phyloP scores from a whole-genome alignment of 2,113 vertebrate genomes.

The Lucifuga dentata region DNA sequence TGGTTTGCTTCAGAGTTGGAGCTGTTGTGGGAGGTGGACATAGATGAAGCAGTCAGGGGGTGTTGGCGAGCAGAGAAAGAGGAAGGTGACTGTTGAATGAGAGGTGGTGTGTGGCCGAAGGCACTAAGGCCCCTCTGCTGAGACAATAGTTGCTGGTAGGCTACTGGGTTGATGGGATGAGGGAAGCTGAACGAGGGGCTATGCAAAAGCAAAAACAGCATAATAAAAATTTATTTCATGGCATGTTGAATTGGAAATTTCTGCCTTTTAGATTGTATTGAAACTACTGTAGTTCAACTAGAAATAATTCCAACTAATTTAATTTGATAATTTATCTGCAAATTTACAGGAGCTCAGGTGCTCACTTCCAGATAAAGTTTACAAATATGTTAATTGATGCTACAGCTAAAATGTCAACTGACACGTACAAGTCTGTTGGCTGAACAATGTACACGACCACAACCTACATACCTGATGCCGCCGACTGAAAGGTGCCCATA shows the following conservation, averaged over 20 bases:
- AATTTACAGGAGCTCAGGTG: neutral
- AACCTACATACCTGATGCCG: constrained; percentile 89
- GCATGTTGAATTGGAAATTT: neutral
- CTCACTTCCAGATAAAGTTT: no score
- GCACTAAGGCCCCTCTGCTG: constrained; percentile 93
- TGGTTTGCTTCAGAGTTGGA: constrained; percentile 84
- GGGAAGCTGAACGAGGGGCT: constrained; percentile 96
- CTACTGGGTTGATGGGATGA: constrained; percentile 93
- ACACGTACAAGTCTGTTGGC: no score
- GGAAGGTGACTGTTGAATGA: constrained; percentile 89
- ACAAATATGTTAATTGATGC: no score
- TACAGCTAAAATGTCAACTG: neutral
- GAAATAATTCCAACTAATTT: neutral
- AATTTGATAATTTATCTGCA: no score
- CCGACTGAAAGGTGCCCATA: constrained; percentile 97
- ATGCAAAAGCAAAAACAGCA: constrained; percentile 21
- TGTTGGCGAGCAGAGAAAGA: constrained; percentile 89
- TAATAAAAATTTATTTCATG: neutral
- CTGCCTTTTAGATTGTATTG: neutral
- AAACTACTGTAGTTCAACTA: neutral
- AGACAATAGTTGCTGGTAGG: constrained; percentile 95
- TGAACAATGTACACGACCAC: neutral
- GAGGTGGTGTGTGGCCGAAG: constrained; percentile 92
- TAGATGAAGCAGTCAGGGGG: constrained; percentile 83
- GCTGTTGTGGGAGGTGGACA: constrained; percentile 79